Percentiles rank a stretch among this genome's conserved stretches.
Conservation (phyloP, 2,888 invertebrate species). For the Smittia sp. region DNA sequence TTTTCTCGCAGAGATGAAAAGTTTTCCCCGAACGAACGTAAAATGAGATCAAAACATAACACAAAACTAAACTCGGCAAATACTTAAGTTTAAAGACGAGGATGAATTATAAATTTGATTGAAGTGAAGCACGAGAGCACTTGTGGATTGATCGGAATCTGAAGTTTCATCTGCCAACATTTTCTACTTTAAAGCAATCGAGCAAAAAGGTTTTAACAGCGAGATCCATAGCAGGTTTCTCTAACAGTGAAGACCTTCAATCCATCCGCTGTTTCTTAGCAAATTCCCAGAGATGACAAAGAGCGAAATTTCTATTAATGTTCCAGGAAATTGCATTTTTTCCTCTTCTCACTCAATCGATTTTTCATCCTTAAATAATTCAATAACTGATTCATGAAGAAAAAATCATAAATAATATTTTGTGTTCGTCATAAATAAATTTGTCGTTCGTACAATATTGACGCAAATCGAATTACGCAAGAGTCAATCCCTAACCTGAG, state of each 20-base stretch:
- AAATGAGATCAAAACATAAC: not conserved
- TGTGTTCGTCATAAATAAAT: slow-evolving; percentile 1
- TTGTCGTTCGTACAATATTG: slow-evolving; percentile 7
- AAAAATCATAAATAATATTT: slow-evolving; percentile 17
- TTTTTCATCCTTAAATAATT: not conserved
- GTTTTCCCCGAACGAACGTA: not conserved
- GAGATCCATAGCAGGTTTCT: too few relatives aligned
- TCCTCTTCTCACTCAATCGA: not conserved
- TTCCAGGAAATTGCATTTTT: slow-evolving; percentile 21
- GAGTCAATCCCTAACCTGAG: not conserved
- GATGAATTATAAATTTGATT: too few relatives aligned
- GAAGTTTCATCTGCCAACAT: too few relatives aligned
- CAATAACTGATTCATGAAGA: not conserved
- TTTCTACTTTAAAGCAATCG: too few relatives aligned
- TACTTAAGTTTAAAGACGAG: too few relatives aligned
- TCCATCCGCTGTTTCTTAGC: too few relatives aligned
- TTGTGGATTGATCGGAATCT: too few relatives aligned
- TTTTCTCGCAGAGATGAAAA: not conserved
- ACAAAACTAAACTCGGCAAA: too few relatives aligned
- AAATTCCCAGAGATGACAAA: too few relatives aligned
- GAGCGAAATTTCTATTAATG: not conserved
- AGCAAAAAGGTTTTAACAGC: too few relatives aligned
- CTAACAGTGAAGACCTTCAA: too few relatives aligned
- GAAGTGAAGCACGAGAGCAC: too few relatives aligned
- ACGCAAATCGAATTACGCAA: slow-evolving; percentile 4